Base-by-base conservation (phyloP, 2,113 vertebrate species). In the Gavia stellata region DNA sequence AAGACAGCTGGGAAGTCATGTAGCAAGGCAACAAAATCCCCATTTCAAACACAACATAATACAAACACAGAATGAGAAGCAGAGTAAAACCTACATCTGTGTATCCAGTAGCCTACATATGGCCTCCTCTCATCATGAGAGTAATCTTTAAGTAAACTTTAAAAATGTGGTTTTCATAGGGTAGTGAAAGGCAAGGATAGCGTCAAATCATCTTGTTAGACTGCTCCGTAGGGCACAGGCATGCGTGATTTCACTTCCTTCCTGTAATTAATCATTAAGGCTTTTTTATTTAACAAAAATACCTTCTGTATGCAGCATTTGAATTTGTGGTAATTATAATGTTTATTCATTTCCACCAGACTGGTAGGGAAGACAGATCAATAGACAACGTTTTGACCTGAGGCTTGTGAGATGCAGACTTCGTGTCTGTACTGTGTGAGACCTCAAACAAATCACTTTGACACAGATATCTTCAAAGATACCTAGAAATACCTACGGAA, bases 371-470 rank as follows among this genome's bases (percentile, higher is more conserved):
- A 95, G 88, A 86, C 61, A 89, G 66, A 96, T 95, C 94, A 96
- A 95, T 93, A 95, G 68, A 72, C 61, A 95, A 71, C 62, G 72
- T 82, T 92, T 88, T 97, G 83, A 95, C 83, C 86, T 75, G 67
- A 88, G 68, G 65, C 44, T 95, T 93, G 24, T 82, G 49, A 92
- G 88, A 78, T 47, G 71, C 63, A 96, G 96, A 95, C 90, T 96
- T 92, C 52, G 33, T 91, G 91, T 95, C 89, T 96, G 56, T 96
- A 47, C 42, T 71, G 36, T 53, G 26, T 44, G 44, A 94, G 56
- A 91, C 91, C 86, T 95, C 95, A 96, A 91, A 97, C 93, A 95
- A 96, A 96, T 96, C 81, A 89, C 84, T 94, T 84, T 85, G 81
- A 79, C 89, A 79, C 3, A 59, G 19, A n/a, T 47, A 47, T 50